Conservation (phyloP, 2,113 vertebrate species). For the Paradisaea rubra region DNA sequence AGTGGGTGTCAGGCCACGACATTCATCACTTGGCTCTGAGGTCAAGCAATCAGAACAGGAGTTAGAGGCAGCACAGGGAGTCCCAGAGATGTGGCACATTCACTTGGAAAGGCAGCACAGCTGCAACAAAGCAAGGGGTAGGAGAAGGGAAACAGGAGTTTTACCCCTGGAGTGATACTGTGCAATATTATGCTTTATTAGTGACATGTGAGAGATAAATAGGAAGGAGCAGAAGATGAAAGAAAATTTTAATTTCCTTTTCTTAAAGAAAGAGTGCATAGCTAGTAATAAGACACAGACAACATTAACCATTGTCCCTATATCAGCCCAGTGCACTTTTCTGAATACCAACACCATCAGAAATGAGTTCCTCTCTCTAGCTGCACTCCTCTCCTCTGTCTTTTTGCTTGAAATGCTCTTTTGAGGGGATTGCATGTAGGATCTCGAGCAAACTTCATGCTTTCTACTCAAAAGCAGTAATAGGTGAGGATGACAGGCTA, state of each 20-base stretch:
- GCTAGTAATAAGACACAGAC: not conserved
- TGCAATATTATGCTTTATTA: not conserved
- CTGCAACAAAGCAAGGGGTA: not conserved
- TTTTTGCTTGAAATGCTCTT: not conserved
- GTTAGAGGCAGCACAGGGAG: not conserved
- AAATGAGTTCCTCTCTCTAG: not conserved
- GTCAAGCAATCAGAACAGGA: not conserved
- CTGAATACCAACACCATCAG: not conserved
- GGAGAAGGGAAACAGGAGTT: not conserved
- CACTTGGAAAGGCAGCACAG: not conserved
- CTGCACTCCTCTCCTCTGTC: rapidly evolving
- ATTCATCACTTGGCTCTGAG: not conserved
- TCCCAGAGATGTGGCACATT: not conserved
- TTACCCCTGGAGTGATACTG: not conserved
- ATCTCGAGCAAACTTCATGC: not conserved
- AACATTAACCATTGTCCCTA: not conserved
- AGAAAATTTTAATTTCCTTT: not conserved
- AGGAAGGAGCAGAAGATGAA: not conserved
- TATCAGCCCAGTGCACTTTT: not conserved
- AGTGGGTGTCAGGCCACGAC: not conserved
- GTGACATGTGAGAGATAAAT: not conserved
- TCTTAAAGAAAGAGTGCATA: not conserved
- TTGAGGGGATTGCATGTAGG: not conserved
- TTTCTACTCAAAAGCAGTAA: not conserved
- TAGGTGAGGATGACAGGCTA: not conserved